Percentiles rank a stretch among this genome's conserved stretches.
Evolutionary conservation across 2,888 invertebrate species (phyloP).

Genomic region (Gymnocheta viridis): DNA sequence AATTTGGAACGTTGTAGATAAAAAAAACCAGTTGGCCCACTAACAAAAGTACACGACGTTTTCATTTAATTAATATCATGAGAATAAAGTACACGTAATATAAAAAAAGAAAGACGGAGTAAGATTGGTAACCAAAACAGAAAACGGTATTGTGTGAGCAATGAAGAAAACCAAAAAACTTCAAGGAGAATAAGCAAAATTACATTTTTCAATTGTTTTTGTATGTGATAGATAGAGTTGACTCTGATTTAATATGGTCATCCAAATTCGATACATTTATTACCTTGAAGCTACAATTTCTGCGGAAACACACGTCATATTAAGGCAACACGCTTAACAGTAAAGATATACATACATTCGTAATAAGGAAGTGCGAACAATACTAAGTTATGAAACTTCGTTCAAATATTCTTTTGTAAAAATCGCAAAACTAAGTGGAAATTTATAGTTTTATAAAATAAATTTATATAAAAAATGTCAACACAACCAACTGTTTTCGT

Average conservation of each 20-base stretch:
- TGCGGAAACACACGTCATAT: conserved; percentile 59
- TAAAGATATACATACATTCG: conserved; percentile 18
- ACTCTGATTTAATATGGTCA: conserved; percentile 43
- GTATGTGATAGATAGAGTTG: conserved; percentile 29
- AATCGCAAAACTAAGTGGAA: not conserved
- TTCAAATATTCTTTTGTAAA: conserved; percentile 25
- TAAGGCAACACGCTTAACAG: conserved; percentile 42
- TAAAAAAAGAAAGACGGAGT: conserved; percentile 27
- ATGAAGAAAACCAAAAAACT: conserved; percentile 68
- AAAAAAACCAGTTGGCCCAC: conserved; percentile 35
- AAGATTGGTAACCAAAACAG: conserved; percentile 24
- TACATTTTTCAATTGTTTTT: conserved; percentile 1
- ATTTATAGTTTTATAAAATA: not conserved
- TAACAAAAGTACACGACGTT: conserved; percentile 53
- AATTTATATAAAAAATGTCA: conserved; percentile 72
- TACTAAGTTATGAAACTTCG: conserved; percentile 38
- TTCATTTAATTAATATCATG: conserved; percentile 46
- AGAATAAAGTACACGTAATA: conserved; percentile 62
- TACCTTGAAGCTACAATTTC: conserved; percentile 50
- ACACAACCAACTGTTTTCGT: conserved; percentile 77
- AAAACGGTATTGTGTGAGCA: conserved; percentile 47
- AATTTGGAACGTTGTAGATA: conserved; percentile 30
- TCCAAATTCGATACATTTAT: conserved; percentile 6
- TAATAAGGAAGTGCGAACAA: not conserved
- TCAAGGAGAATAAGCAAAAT: conserved; percentile 63